These are phyloP conservation scores for Cygnus olor DNA, from an alignment of 2,797 vertebrate species.

Conservation along the genomic window DNA sequence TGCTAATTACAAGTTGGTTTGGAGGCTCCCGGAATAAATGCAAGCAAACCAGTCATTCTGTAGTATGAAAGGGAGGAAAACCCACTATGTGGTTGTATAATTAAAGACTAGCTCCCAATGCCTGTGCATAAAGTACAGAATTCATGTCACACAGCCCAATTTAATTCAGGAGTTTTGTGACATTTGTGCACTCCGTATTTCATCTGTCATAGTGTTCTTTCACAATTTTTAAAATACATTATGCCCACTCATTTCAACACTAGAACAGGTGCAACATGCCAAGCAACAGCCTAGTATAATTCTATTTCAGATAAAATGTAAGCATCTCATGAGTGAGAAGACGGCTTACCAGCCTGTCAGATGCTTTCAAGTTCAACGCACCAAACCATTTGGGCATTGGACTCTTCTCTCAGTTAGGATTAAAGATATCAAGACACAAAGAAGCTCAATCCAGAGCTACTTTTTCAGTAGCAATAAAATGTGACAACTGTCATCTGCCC, in stretches of 20 bases:
- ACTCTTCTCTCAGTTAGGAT: neutral
- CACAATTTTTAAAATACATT: neutral
- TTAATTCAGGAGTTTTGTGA: constrained; percentile 22
- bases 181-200: neutral
- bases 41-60: neutral
- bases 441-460: neutral
- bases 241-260: constrained; percentile 51
- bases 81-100: neutral
- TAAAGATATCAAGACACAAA: neutral
- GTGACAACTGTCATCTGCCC: neutral
- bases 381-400: neutral
- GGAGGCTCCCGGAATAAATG: neutral
- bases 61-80: neutral
- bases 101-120: neutral
- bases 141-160: neutral
- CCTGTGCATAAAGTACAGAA: neutral
- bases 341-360: neutral
- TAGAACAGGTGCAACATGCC: constrained; percentile 17
- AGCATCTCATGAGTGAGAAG: constrained; percentile 5
- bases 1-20: neutral
- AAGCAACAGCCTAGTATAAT: constrained; percentile 26
- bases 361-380: constrained; percentile 30
- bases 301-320: constrained; percentile 27
- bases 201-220: constrained; percentile 27
- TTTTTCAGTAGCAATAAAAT: neutral